Evolutionary conservation across 2,888 invertebrate species (phyloP), one percentile per base, ranked within the genome.

Genomic region (Epistrophella euchroma): DNA sequence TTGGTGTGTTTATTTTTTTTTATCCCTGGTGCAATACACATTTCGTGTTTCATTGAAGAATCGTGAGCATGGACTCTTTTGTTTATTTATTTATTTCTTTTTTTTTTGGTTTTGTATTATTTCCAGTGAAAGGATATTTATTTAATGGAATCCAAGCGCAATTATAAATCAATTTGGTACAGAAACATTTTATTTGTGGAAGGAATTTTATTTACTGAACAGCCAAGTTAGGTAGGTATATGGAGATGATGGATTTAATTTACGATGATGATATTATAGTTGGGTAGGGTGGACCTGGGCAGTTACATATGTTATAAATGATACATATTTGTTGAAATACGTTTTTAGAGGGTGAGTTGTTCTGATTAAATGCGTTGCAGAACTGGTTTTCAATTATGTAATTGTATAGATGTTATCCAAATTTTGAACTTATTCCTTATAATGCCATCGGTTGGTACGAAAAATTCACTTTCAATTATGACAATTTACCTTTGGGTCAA

Each of bases 161-260:
- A 79, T 84, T 84, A 84, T 78, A 79, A 84, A 79, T 84, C 83
- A 84, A 84, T 83, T 83, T 83, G 50, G 64, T 70, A 40, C 68
- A 62, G 40, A 70, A 73, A 74, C 78, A 47, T 70, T 83, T 74
- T 40, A 56, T 74, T 83, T 83, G 73, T 66, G 45, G 68, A 55
- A 19, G 43, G 73, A 73, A 74, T 78, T 83, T 68, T 55, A 83
- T 74, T 82, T 52, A 73, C 72, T 72, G 50, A 25, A 3, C 37
- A 4, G 40, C 17, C 2, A 55, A 72, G 55, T 72, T 64, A 52
- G 4, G 6, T 28, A 5, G 0, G 4, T 25, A 4, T 15, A 28
- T 55, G 55, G 66, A n/a, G 19, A 45, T 25, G 56, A 55, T 64
- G 64, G 55, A 55, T 58, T 79, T 50, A 68, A 78, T 78, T 64